These are phyloP conservation scores for Drosophila pruinosa DNA, from an alignment of 1,140 invertebrate species.

Conservation along the genomic window DNA sequence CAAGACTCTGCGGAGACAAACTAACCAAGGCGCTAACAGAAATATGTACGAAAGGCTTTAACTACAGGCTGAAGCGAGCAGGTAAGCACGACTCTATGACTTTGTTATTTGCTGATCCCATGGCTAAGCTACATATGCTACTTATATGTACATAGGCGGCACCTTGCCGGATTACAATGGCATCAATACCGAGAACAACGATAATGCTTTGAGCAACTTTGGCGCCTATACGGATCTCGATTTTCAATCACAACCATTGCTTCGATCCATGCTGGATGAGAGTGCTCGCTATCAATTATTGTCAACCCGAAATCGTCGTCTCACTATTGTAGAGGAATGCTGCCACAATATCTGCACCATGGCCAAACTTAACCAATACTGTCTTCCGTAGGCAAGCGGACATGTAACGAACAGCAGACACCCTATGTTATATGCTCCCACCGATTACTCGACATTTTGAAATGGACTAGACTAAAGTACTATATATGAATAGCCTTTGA, in stretches of 20 bases:
- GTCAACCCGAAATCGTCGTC: slow-evolving; percentile 10
- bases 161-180: not conserved
- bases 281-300: slow-evolving; percentile 8
- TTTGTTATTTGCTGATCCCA: not conserved
- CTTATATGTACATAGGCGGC: not conserved
- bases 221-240: slow-evolving; percentile 1
- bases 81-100: not conserved
- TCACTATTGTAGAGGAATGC: slow-evolving; percentile 18
- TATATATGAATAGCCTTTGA: not conserved
- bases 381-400: not conserved
- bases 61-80: slow-evolving; percentile 44
- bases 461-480: no score
- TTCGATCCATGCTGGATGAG: slow-evolving; percentile 8
- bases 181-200: not conserved
- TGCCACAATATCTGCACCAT: not conserved
- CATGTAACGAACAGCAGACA: no score
- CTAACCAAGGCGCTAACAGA: slow-evolving; percentile 35
- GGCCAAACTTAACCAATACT: slow-evolving; percentile 1
- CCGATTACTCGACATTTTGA: not conserved
- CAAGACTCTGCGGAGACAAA: slow-evolving; percentile 42
- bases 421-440: no score
- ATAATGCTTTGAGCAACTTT: not conserved
- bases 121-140: not conserved
- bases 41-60: slow-evolving; percentile 45
- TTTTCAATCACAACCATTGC: not conserved